Base-by-base conservation (phyloP, 1,140 invertebrate genomes). In the Brachionus rubens region DNA sequence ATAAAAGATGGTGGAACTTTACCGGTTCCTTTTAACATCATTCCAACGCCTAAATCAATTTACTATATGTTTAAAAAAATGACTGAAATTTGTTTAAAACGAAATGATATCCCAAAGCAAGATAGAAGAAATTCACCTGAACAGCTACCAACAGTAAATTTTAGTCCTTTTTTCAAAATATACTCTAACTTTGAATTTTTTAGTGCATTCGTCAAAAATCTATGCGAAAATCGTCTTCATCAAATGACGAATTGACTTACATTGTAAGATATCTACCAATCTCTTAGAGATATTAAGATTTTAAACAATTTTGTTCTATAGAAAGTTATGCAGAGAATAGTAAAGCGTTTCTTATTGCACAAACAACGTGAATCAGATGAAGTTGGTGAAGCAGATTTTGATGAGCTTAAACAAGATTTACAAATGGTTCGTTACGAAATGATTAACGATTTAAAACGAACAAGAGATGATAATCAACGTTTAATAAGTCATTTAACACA, bases 21-120 rank as follows among this genome's bases (percentile, higher is more conserved):
- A 0, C 92, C 93, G 2, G 89, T 91, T 0, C 92, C 92, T 0
- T 92, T 94, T 79, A 94, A 94, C 81, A 88, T 95, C 76, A 88
- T 94, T 26, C 91, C 92, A 5, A 92, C 92, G 0, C 94, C 94
- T 24, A 96, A 96, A 85, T 92, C 79, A 21, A n/a, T 76, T 33
- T 46, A 16, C 12, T 41, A 56, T 14, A 24, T 62, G 48, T 14
- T 54, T 19, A 76, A 56, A 56, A 72, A 72, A 40, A 5, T 72
- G 10, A 72, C 12, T 14, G 16, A 14, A 3, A 14, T 59, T 48
- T 9, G 10, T n/a, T 30, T 14, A 14, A 72, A 24, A 72, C 40
- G 47, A 50, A 72, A 72, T 21, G 40, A 65, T 30, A 43, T 9
- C 10, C 9, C n/a, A 43, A 65, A 65, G 21, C 19, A 26, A 26